These are phyloP conservation scores for Tachycineta bicolor DNA, from an alignment of 2,113 vertebrate genomes.

Conservation along the genomic window DNA sequence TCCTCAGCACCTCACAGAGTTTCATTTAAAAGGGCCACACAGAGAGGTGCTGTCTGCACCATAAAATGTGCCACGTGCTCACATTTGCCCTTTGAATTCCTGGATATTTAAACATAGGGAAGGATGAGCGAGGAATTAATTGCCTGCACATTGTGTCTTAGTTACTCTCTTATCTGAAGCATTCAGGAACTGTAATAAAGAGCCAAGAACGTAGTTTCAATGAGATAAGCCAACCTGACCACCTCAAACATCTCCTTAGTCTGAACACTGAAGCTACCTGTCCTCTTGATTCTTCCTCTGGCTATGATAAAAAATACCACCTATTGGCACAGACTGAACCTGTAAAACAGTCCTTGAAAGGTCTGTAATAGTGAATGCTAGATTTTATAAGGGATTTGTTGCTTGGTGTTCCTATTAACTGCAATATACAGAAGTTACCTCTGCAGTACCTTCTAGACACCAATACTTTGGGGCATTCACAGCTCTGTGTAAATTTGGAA, in stretches of 20 bases:
- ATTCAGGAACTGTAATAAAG: neutral
- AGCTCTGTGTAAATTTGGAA: neutral
- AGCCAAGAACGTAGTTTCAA: neutral
- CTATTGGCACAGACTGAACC: neutral
- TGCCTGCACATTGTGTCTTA: neutral
- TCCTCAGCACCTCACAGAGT: neutral
- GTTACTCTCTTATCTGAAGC: neutral
- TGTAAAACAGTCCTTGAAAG: neutral
- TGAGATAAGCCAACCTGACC: neutral
- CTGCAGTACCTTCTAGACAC: neutral
- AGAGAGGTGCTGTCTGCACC: neutral
- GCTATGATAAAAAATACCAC: neutral
- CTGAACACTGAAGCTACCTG: fast-evolving
- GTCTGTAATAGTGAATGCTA: neutral
- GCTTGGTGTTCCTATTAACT: neutral
- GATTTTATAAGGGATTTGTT: neutral
- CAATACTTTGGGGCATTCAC: neutral
- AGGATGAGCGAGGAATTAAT: neutral
- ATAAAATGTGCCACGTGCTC: neutral
- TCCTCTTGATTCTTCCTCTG: neutral
- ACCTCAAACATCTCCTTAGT: neutral
- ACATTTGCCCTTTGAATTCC: neutral
- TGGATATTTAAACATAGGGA: neutral
- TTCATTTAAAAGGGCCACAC: neutral
- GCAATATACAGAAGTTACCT: neutral